Evolutionary conservation across 2,113 vertebrate genomes (phyloP).

Genomic region (Odobenus rosmarus): DNA sequence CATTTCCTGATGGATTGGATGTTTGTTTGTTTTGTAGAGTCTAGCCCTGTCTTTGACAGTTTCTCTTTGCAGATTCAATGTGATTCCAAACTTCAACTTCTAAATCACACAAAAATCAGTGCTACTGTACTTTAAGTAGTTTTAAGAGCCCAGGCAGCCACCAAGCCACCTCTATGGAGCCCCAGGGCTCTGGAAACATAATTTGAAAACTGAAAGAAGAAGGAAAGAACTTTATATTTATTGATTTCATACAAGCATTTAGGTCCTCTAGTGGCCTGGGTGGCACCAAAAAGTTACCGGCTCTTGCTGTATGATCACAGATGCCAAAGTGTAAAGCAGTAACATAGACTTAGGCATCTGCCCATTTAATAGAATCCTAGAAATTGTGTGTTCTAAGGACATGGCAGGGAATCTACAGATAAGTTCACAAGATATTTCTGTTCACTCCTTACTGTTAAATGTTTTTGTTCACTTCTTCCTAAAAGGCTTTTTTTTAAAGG

Average conservation of each 20-base stretch:
- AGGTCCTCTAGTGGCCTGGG: background rate
- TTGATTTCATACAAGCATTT: background rate
- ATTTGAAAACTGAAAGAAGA: background rate
- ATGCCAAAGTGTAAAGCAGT: background rate
- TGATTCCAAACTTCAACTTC: background rate
- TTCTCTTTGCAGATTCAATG: background rate
- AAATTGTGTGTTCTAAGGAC: slow-evolving; percentile 31
- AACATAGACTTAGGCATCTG: background rate
- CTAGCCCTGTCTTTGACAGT: background rate
- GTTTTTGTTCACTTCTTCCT: background rate
- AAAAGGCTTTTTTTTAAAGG: background rate
- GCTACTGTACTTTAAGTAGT: background rate
- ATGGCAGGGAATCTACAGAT: background rate
- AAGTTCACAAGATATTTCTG: slow-evolving; percentile 13
- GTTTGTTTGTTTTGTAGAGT: background rate
- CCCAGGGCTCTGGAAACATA: background rate
- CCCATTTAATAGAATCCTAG: background rate
- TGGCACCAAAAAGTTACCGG: background rate
- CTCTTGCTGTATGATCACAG: background rate
- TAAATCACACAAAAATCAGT: background rate
- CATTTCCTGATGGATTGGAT: background rate
- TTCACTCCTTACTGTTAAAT: background rate
- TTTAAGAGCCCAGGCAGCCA: background rate
- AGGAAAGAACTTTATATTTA: background rate
- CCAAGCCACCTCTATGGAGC: background rate